phyloP scores from a whole-genome alignment of 2,888 invertebrate species.

The Operophtera brumata region DNA sequence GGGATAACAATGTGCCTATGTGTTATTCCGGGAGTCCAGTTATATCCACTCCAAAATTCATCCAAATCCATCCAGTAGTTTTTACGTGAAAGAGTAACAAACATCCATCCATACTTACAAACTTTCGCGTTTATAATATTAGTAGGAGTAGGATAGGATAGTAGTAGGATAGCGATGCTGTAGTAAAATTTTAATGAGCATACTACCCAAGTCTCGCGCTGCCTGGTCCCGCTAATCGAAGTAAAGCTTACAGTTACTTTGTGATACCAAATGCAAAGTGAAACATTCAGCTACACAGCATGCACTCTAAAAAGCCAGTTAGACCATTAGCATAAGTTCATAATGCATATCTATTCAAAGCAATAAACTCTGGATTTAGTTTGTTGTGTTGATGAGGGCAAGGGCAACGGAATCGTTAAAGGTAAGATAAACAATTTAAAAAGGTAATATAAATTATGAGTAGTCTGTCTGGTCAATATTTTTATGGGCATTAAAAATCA shows the following conservation, averaged over 20 bases:
- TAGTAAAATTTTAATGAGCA: slow-evolving; percentile 70
- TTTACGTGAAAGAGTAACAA: no score
- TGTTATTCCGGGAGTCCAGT: no score
- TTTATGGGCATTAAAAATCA: slow-evolving; percentile 35
- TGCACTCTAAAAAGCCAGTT: slow-evolving; percentile 18
- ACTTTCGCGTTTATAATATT: no score
- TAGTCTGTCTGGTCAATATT: slow-evolving; percentile 31
- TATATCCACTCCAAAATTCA: no score
- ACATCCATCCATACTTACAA: no score
- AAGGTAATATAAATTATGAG: slow-evolving; percentile 17
- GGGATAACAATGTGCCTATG: no score
- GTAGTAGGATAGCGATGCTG: slow-evolving; percentile 48
- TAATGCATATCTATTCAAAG: slow-evolving; percentile 26
- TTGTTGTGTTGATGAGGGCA: slow-evolving; percentile 14
- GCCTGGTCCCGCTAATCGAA: slow-evolving; percentile 59
- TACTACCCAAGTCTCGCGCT: slow-evolving; percentile 38
- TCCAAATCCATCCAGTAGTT: no score
- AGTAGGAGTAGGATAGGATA: no score
- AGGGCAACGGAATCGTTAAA: slow-evolving; percentile 20
- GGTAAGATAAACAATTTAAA: slow-evolving; percentile 11
- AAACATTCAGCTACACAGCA: slow-evolving; percentile 30
- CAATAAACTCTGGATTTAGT: slow-evolving; percentile 15
- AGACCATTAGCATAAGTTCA: slow-evolving; percentile 26
- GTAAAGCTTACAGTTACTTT: slow-evolving; percentile 55
- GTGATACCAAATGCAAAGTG: slow-evolving; percentile 49